These are phyloP conservation scores for Ophiodon elongatus DNA, from an alignment of 2,113 vertebrate genomes.

Conservation along the genomic window DNA sequence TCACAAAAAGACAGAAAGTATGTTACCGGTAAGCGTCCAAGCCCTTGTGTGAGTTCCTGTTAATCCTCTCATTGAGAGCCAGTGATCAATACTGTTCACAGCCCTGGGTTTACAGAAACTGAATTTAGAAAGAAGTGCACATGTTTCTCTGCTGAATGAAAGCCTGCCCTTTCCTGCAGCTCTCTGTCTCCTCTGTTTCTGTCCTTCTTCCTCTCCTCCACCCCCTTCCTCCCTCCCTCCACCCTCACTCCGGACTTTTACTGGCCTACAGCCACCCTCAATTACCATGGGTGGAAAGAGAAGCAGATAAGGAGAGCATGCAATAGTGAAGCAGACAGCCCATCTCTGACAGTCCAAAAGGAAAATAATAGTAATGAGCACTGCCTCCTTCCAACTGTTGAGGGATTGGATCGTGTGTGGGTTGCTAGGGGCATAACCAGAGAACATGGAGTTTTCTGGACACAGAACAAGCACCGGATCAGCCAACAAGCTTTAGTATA, in stretches of 20 bases:
- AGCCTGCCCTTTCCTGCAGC: slow-evolving; percentile 82
- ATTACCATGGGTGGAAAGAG: slow-evolving; percentile 83
- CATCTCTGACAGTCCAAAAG: slow-evolving; percentile 71
- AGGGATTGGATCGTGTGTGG: slow-evolving; percentile 63
- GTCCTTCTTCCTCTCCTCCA: slow-evolving; percentile 58
- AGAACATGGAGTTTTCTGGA: slow-evolving; percentile 71
- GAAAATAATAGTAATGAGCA: slow-evolving; percentile 78
- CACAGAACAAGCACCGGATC: slow-evolving; percentile 44
- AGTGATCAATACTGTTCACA: slow-evolving; percentile 73
- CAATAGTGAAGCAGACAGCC: slow-evolving; percentile 70
- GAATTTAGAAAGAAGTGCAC: slow-evolving; percentile 75
- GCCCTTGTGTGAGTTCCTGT: slow-evolving; percentile 67
- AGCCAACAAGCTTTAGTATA: slow-evolving; percentile 36
- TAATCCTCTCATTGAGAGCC: slow-evolving; percentile 79
- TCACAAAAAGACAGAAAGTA: slow-evolving; percentile 32
- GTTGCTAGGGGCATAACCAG: slow-evolving; percentile 62
- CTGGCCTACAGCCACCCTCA: slow-evolving; percentile 80
- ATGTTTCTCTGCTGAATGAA: slow-evolving; percentile 83
- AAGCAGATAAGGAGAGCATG: slow-evolving; percentile 82
- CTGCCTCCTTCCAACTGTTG: slow-evolving; percentile 69
- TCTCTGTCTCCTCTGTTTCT: slow-evolving; percentile 71
- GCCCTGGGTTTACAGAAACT: slow-evolving; percentile 66
- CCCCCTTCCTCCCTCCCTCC: slow-evolving; percentile 11
- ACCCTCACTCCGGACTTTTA: slow-evolving; percentile 62
- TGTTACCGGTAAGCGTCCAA: slow-evolving; percentile 78